phyloP scores from a whole-genome alignment of 2,113 vertebrate genomes.

The Jaculus jaculus region DNA sequence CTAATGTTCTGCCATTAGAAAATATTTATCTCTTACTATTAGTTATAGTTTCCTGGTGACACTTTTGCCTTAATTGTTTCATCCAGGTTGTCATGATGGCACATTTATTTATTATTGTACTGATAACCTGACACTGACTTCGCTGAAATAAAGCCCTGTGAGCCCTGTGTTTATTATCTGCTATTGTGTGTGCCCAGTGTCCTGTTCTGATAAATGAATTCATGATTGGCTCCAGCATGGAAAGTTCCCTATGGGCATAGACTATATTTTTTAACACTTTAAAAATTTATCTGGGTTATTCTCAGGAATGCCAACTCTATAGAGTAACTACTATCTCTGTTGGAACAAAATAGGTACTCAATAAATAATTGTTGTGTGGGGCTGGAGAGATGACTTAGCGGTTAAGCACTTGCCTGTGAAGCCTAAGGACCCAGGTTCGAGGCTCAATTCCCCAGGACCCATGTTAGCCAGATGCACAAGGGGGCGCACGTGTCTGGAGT shows the following conservation, averaged over 20 bases:
- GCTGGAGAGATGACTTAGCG: too few relatives aligned
- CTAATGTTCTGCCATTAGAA: background rate
- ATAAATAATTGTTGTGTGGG: background rate
- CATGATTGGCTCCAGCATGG: background rate
- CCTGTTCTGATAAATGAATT: background rate
- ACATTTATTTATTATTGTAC: background rate
- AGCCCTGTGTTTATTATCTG: background rate
- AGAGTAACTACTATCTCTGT: background rate
- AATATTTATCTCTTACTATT: background rate
- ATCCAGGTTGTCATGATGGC: background rate
- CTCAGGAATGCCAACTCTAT: background rate
- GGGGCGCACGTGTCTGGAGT: too few relatives aligned
- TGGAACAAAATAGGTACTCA: background rate
- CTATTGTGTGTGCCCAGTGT: background rate
- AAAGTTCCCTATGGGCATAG: background rate
- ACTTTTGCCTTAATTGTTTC: background rate
- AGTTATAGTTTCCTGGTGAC: background rate
- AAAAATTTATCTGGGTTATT: background rate
- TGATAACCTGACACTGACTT: background rate
- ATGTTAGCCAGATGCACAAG: too few relatives aligned
- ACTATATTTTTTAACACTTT: background rate
- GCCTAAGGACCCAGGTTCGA: too few relatives aligned
- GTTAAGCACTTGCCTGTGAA: too few relatives aligned
- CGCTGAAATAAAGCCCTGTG: background rate
- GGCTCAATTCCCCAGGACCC: too few relatives aligned